Evolutionary conservation across 2,113 vertebrate species (phyloP).

Genomic region (Agelaius tricolor): DNA sequence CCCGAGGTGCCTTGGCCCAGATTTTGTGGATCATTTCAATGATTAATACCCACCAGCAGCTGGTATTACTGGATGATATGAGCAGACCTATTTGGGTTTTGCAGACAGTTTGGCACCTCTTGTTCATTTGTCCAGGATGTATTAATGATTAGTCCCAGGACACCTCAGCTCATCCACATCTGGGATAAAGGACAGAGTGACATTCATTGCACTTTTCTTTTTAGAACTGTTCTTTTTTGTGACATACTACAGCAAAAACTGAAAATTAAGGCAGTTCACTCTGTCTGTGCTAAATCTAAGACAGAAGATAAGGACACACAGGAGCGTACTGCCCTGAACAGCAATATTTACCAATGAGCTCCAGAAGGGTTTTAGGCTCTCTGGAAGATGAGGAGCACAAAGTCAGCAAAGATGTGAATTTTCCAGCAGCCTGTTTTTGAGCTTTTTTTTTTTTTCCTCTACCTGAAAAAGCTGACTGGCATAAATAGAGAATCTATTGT

Average conservation of each 20-base stretch:
- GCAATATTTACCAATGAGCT: accelerated
- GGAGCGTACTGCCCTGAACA: accelerated
- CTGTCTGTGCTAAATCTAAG: neutral
- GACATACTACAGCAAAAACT: neutral
- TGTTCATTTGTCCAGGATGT: neutral
- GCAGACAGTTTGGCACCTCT: neutral
- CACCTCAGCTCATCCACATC: neutral
- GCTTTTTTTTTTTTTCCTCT: neutral
- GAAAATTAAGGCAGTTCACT: neutral
- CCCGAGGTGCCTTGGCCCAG: neutral
- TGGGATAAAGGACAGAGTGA: neutral
- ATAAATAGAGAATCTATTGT: neutral
- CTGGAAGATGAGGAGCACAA: neutral
- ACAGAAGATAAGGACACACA: neutral
- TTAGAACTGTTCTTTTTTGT: neutral
- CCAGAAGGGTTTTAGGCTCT: neutral
- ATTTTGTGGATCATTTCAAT: neutral
- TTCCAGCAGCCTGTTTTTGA: accelerated
- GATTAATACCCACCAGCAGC: neutral
- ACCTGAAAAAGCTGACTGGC: neutral
- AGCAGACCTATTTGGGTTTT: neutral
- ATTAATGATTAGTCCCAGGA: neutral
- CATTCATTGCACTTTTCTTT: neutral
- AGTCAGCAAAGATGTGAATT: neutral
- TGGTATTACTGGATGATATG: neutral